Evolutionary conservation across 2,113 vertebrate species (phyloP).

Genomic region (Microcebus griseorufus): DNA sequence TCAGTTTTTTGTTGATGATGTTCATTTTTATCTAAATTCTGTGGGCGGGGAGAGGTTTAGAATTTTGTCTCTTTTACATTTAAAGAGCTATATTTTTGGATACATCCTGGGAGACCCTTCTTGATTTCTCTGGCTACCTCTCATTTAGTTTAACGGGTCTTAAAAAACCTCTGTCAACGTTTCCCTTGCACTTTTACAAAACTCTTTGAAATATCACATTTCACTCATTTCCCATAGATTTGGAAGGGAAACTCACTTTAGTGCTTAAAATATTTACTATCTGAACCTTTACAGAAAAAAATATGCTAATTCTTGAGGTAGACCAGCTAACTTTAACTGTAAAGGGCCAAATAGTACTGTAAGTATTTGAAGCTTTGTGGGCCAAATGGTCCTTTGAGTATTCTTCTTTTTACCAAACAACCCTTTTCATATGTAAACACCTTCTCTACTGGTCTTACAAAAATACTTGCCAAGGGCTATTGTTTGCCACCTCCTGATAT

Average conservation of each 20-base stretch:
- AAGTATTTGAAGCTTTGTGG: neutral
- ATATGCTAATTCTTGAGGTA: neutral
- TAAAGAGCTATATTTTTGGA: neutral
- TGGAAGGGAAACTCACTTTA: neutral
- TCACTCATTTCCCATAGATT: neutral
- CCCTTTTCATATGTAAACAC: neutral
- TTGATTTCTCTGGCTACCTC: neutral
- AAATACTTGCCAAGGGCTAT: neutral
- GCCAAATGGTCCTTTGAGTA: neutral
- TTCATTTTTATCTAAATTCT: slow-evolving; percentile 36
- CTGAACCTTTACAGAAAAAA: neutral
- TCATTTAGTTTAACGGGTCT: neutral
- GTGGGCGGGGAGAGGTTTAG: neutral
- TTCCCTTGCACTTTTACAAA: neutral
- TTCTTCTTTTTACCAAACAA: neutral
- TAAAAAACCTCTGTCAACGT: neutral
- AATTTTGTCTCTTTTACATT: slow-evolving; percentile 15
- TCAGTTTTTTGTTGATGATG: neutral
- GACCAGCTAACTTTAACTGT: neutral
- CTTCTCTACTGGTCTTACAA: neutral
- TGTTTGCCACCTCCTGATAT: neutral
- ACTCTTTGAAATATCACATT: neutral
- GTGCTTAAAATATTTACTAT: neutral
- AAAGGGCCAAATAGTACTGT: neutral
- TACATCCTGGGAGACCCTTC: neutral